These are phyloP conservation scores for Congeria kusceri DNA, from an alignment of 2,888 invertebrate genomes.

Conservation along the genomic window DNA sequence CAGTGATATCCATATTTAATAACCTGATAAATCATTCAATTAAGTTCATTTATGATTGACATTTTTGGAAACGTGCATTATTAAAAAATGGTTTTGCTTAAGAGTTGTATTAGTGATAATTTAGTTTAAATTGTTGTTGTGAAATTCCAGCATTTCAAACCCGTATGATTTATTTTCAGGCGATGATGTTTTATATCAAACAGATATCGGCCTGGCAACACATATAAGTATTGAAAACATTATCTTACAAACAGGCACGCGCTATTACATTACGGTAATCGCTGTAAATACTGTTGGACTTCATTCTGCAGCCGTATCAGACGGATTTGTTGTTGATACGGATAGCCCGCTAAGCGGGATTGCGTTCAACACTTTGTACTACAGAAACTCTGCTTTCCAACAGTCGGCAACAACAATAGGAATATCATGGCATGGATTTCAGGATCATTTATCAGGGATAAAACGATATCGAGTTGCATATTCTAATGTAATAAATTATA, in stretches of 20 bases:
- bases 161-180: background rate
- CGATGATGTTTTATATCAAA: background rate
- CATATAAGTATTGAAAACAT: conserved; percentile 29
- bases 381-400: conserved; percentile 24
- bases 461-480: conserved; percentile 46
- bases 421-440: conserved; percentile 58
- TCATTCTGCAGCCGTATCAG: conserved; percentile 47
- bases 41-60: background rate
- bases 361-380: conserved; percentile 53
- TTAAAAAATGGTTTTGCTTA: too few species aligned
- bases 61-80: too few species aligned
- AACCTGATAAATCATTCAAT: background rate
- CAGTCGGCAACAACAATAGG: conserved; percentile 20
- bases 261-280: conserved; percentile 56
- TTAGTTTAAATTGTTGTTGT: too few species aligned
- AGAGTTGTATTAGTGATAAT: too few species aligned
- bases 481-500: background rate
- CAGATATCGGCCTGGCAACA: conserved; percentile 37
- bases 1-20: too few species aligned
- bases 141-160: too few species aligned
- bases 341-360: conserved; percentile 49
- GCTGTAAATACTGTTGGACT: conserved; percentile 60
- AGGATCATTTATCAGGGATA: conserved; percentile 55
- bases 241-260: conserved; percentile 49
- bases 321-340: conserved; percentile 58